Evolutionary conservation across 2,113 vertebrate species (phyloP).

Genomic region (Paralichthys olivaceus): DNA sequence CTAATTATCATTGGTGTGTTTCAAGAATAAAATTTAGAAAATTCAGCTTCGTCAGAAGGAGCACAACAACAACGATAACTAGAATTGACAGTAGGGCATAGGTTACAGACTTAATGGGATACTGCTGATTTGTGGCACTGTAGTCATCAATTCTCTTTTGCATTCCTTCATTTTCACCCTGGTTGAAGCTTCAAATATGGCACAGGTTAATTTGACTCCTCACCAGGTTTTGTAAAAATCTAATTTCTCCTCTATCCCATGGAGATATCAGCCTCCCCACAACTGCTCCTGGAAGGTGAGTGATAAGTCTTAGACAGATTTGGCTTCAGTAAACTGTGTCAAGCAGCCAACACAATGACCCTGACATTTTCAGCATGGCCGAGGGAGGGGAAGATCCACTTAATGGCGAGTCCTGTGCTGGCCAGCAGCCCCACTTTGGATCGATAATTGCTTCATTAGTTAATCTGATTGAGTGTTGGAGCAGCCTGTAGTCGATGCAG

Average conservation of each 20-base stretch:
- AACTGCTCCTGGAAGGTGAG: slow-evolving; percentile 48
- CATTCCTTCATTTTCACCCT: slow-evolving; percentile 17
- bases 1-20: slow-evolving; percentile 51
- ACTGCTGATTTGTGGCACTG: slow-evolving; percentile 16
- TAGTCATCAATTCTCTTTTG: slow-evolving; percentile 38
- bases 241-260: slow-evolving; percentile 33
- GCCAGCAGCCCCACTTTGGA: slow-evolving; percentile 63
- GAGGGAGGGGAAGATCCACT: slow-evolving; percentile 71
- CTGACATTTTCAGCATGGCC: slow-evolving; percentile 73
- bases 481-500: slow-evolving; percentile 67
- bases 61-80: slow-evolving; percentile 6
- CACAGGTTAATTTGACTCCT: slow-evolving; percentile 46
- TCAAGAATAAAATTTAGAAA: slow-evolving; percentile 47
- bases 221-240: slow-evolving; percentile 47
- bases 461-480: slow-evolving; percentile 80
- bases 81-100: neutral
- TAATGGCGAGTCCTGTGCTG: slow-evolving; percentile 72
- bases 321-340: slow-evolving; percentile 62
- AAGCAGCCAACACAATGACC: slow-evolving; percentile 69
- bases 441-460: slow-evolving; percentile 84
- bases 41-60: slow-evolving; percentile 25
- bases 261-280: slow-evolving; percentile 29
- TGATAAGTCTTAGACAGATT: slow-evolving; percentile 63
- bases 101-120: slow-evolving; percentile 26
- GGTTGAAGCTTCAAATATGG: slow-evolving; percentile 27